Percentiles rank a stretch among this genome's conserved stretches.
These are phyloP conservation scores for Aphelenchoides besseyi DNA, from an alignment of 1,140 invertebrate genomes.

Conservation along the genomic window DNA sequence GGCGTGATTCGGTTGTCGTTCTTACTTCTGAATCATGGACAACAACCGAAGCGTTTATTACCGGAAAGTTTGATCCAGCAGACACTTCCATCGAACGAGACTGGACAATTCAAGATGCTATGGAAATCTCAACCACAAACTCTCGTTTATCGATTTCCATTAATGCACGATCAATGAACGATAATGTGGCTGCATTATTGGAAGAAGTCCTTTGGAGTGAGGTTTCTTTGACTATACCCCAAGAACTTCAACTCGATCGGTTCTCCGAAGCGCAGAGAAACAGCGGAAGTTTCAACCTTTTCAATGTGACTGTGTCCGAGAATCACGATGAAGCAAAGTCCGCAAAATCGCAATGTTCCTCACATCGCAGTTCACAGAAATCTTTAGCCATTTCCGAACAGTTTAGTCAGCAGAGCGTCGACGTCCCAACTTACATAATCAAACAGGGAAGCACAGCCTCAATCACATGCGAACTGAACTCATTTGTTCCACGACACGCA, in stretches of 20 bases:
- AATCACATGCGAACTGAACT: constrained; percentile 60
- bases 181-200: constrained; percentile 45
- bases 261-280: constrained; percentile 26
- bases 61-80: not conserved
- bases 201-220: constrained; percentile 60
- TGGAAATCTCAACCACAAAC: constrained; percentile 30
- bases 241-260: constrained; percentile 25
- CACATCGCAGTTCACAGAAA: constrained; percentile 30
- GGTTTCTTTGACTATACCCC: constrained; percentile 43
- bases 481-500: constrained; percentile 34
- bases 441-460: constrained; percentile 57
- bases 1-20: constrained; percentile 40
- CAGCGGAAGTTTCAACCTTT: constrained; percentile 44
- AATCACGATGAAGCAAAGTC: constrained; percentile 48
- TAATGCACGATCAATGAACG: constrained; percentile 51
- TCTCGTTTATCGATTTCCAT: constrained; percentile 48
- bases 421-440: constrained; percentile 59
- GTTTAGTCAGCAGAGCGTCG: constrained; percentile 30
- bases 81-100: not conserved
- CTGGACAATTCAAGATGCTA: not conserved
- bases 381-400: constrained; percentile 24
- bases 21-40: constrained; percentile 10
- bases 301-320: constrained; percentile 49
- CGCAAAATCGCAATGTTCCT: constrained; percentile 37
- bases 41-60: constrained; percentile 41